Percentiles rank a stretch among this genome's conserved stretches.
Evolutionary conservation across 2,797 vertebrate genomes (phyloP).

Genomic region (Sebastes baramenuke): DNA sequence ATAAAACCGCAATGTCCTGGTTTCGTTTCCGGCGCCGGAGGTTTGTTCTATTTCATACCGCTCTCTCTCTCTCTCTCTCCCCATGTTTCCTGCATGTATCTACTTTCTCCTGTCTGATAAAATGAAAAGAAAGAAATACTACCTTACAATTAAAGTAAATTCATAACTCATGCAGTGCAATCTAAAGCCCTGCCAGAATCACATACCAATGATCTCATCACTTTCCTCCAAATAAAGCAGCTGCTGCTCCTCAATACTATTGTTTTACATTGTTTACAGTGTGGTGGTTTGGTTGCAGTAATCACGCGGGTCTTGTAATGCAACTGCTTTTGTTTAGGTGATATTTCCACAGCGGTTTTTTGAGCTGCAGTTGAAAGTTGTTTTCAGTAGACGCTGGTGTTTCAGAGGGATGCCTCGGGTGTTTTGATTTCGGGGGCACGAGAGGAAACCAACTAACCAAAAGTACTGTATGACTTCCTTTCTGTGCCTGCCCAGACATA

Average conservation of each 20-base stretch:
- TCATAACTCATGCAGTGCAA: background rate
- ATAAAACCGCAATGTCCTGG: too few relatives aligned
- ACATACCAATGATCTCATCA: background rate
- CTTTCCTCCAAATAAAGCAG: background rate
- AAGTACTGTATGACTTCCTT: conserved; percentile 11
- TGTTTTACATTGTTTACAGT: background rate
- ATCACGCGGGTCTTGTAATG: background rate
- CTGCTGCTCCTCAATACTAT: background rate
- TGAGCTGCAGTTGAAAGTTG: background rate
- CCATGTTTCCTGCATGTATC: too few relatives aligned
- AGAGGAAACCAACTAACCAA: conserved; percentile 47
- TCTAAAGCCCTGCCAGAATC: background rate
- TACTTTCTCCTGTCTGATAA: too few relatives aligned
- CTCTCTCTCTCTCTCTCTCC: too few relatives aligned
- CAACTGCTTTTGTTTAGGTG: background rate
- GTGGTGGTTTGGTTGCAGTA: conserved; percentile 9
- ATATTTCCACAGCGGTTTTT: conserved; percentile 17
- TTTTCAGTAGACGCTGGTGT: conserved; percentile 4
- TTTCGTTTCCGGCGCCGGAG: too few relatives aligned
- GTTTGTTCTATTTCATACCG: too few relatives aligned
- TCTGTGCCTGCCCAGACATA: background rate
- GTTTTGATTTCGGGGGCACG: conserved; percentile 4
- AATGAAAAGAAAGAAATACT: too few relatives aligned
- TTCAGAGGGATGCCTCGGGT: background rate
- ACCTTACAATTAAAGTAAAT: too few relatives aligned